Conservation (phyloP, 2,797 vertebrate genomes). For the Helarctos malayanus region DNA sequence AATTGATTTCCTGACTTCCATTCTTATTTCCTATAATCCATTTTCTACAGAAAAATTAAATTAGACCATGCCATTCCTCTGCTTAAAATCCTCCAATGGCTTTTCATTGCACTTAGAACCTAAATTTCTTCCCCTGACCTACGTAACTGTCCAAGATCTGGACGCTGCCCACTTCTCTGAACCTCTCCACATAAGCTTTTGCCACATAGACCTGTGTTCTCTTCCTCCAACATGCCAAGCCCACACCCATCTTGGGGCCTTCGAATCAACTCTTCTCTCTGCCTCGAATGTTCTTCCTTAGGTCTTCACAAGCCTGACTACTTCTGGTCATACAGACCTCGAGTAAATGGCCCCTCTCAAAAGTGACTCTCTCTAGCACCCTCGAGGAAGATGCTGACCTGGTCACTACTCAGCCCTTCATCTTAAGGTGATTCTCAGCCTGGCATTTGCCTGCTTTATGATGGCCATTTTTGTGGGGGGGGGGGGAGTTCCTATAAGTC, state of each 20-base stretch:
- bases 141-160: background rate
- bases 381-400: too few species aligned
- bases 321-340: background rate
- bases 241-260: too few species aligned
- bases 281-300: background rate
- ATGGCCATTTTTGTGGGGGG: background rate
- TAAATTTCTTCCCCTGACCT: background rate
- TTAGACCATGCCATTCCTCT: background rate
- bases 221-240: too few species aligned
- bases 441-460: background rate
- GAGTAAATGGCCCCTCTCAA: background rate
- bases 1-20: background rate
- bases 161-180: background rate
- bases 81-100: background rate
- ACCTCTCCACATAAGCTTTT: background rate
- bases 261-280: background rate
- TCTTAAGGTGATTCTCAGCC: background rate
- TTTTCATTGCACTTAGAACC: background rate
- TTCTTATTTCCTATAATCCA: slow-evolving; percentile 18
- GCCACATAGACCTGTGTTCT: background rate
- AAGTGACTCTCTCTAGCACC: background rate
- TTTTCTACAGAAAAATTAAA: slow-evolving; percentile 34
- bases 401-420: background rate
- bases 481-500: too few species aligned
- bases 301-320: background rate